phyloP scores from a whole-genome alignment of 1,140 invertebrate species.

The Schmidtea mediterranea region DNA sequence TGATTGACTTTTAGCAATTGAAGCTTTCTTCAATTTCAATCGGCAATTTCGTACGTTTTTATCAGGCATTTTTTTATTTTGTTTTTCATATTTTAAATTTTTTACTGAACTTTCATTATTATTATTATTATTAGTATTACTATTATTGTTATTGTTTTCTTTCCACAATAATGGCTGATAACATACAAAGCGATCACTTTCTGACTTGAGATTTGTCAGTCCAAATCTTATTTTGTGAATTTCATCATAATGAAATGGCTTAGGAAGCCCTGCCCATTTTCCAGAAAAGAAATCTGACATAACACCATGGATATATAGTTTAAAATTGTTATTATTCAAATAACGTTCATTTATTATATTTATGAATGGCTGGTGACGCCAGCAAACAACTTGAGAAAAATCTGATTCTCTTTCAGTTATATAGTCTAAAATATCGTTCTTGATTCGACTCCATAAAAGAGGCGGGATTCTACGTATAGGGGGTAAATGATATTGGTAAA shows the following conservation, averaged over 20 bases:
- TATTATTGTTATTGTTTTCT: slow-evolving; percentile 55
- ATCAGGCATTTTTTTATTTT: slow-evolving; percentile 40
- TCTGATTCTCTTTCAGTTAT: slow-evolving; percentile 78
- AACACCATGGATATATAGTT: slow-evolving; percentile 76
- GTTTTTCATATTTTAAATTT: slow-evolving; percentile 38
- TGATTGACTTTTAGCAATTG: no score
- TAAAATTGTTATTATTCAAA: slow-evolving; percentile 85
- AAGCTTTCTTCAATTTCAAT: slow-evolving; percentile 26
- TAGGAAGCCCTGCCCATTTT: slow-evolving; percentile 63
- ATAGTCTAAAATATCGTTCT: slow-evolving; percentile 78
- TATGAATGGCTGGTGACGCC: slow-evolving; percentile 47
- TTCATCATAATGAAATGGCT: slow-evolving; percentile 83
- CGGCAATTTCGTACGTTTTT: slow-evolving; percentile 14
- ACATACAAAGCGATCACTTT: slow-evolving; percentile 77
- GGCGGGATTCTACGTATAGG: slow-evolving; percentile 76
- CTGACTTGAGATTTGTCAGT: slow-evolving; percentile 51
- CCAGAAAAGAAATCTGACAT: slow-evolving; percentile 91
- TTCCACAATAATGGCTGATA: slow-evolving; percentile 71
- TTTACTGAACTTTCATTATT: no score
- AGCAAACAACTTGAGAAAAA: slow-evolving; percentile 79
- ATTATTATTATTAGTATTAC: no score
- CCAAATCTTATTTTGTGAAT: slow-evolving; percentile 54
- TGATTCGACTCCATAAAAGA: slow-evolving; percentile 68
- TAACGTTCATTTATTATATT: slow-evolving; percentile 51
- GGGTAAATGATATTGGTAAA: slow-evolving; percentile 89